These are phyloP conservation scores for Conops quadrifasciatus DNA, from an alignment of 2,888 invertebrate genomes.

Conservation along the genomic window DNA sequence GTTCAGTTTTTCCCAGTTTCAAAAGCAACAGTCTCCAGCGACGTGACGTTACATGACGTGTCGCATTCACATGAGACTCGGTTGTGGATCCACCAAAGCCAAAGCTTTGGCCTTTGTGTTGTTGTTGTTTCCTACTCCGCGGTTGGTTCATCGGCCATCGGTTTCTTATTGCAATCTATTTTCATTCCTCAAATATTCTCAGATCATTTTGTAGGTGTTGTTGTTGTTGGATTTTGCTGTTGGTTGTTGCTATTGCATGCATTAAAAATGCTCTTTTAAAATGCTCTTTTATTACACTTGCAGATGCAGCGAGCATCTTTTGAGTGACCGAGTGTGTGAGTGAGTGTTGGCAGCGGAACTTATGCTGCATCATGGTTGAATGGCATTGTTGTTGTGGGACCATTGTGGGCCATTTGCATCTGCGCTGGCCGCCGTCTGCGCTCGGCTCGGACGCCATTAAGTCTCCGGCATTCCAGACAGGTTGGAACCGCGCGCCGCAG, in stretches of 20 bases:
- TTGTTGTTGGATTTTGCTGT: background rate
- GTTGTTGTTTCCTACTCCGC: background rate
- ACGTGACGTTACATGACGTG: no score
- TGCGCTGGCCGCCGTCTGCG: background rate
- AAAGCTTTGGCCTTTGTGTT: no score
- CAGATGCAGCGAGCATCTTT: background rate
- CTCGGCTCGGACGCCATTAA: conserved; percentile 49
- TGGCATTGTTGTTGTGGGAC: background rate
- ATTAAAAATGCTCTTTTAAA: conserved; percentile 7
- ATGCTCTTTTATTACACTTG: background rate
- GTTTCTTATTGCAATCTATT: conserved; percentile 5
- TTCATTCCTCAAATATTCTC: conserved; percentile 12
- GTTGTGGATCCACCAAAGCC: no score
- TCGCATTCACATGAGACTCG: no score
- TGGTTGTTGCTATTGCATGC: background rate
- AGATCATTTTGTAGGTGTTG: background rate
- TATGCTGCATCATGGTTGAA: background rate
- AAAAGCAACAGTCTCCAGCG: no score
- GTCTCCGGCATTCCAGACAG: conserved; percentile 56
- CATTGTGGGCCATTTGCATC: background rate
- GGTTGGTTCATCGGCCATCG: background rate
- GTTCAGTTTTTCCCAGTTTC: no score
- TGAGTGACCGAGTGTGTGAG: background rate
- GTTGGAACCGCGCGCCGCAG: conserved; percentile 51
- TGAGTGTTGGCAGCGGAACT: background rate